A percentile compares a stretch with the other conserved stretches of the same genome.
Conservation (phyloP, 2,888 invertebrate genomes). For the Diarsia brunnea region DNA sequence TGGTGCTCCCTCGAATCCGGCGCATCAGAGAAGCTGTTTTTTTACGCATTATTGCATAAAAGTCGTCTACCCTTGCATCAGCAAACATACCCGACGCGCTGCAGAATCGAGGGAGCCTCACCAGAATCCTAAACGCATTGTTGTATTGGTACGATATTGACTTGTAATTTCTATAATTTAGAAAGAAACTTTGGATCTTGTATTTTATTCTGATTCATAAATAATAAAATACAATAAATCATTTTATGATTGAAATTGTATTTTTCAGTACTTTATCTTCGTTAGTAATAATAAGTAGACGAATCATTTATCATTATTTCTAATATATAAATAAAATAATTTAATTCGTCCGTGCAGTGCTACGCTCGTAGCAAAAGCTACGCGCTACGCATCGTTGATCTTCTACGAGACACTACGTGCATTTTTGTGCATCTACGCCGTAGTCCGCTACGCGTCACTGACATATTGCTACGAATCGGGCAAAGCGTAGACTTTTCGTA, state of each 20-base stretch:
- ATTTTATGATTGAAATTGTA: not conserved
- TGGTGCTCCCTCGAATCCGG: too few species aligned
- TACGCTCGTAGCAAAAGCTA: slow-evolving; percentile 38
- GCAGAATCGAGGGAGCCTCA: too few species aligned
- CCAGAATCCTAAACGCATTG: too few species aligned
- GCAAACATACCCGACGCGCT: too few species aligned
- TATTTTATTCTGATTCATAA: not conserved
- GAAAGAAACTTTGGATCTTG: not conserved
- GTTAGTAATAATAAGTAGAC: not conserved
- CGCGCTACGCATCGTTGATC: slow-evolving; percentile 44
- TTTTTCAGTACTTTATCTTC: not conserved
- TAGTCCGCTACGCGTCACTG: slow-evolving; percentile 39
- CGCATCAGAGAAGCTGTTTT: too few species aligned
- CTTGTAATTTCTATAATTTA: not conserved
- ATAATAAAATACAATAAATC: not conserved
- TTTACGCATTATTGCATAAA: too few species aligned
- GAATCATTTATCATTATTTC: not conserved
- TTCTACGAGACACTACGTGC: slow-evolving; percentile 33
- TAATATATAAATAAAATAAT: not conserved
- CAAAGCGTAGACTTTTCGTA: not conserved
- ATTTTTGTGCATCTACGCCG: slow-evolving; percentile 45
- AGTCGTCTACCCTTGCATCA: too few species aligned
- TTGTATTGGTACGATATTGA: too few species aligned
- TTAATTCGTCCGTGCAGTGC: not conserved
- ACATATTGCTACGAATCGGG: slow-evolving; percentile 23